phyloP scores from a whole-genome alignment of 2,888 invertebrate species.

The Monopis laevigella region DNA sequence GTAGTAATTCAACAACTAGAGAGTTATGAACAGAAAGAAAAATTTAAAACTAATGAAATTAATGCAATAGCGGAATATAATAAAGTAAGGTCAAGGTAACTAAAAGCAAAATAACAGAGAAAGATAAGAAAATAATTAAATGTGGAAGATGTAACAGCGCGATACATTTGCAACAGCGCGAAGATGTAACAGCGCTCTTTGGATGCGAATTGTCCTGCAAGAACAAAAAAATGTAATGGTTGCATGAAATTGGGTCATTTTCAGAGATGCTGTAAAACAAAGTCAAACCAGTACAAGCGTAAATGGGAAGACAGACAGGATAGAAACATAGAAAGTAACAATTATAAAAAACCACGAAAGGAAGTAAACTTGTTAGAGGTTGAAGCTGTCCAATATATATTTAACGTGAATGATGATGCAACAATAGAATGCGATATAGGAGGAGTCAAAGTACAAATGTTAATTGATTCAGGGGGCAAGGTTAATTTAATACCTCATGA shows the following conservation, averaged over 20 bases:
- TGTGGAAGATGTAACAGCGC: conserved; percentile 18
- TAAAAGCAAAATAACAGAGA: conserved; percentile 8
- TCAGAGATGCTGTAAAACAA: conserved; percentile 17
- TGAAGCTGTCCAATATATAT: conserved; percentile 16
- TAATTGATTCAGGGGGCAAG: conserved; percentile 22
- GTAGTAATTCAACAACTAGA: conserved; percentile 5
- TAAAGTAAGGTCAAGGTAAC: neutral
- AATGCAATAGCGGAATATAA: neutral
- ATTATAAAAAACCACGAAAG: conserved; percentile 9
- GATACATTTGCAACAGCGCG: conserved; percentile 17
- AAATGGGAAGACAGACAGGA: conserved; percentile 12
- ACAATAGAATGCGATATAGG: conserved; percentile 20
- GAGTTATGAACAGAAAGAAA: conserved; percentile 6
- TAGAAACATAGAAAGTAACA: neutral
- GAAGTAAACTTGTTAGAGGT: conserved; percentile 7
- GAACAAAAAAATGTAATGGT: conserved; percentile 18
- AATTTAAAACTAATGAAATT: conserved; percentile 1
- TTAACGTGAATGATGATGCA: conserved; percentile 18
- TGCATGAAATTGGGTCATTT: conserved; percentile 23
- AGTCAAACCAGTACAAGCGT: conserved; percentile 14
- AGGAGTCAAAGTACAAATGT: conserved; percentile 20
- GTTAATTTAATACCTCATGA: conserved; percentile 18
- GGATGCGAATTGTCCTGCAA: conserved; percentile 21
- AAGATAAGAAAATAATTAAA: conserved; percentile 7
- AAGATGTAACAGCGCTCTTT: conserved; percentile 1